Evolutionary conservation across 2,113 vertebrate species (phyloP).

Genomic region (Cynocephalus volans): DNA sequence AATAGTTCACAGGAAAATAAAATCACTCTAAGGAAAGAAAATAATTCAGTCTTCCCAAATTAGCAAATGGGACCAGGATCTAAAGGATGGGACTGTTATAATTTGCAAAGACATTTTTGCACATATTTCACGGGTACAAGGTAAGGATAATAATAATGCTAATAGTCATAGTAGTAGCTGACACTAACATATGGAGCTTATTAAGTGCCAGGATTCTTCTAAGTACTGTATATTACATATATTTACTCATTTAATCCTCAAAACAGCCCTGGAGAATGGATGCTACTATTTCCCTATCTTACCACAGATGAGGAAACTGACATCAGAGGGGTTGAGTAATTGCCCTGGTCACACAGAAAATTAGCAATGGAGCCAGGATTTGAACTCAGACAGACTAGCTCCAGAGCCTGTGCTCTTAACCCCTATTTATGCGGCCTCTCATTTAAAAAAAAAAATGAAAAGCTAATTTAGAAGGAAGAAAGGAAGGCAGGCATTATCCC

Average conservation of each 20-base stretch:
- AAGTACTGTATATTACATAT: neutral
- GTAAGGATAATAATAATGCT: constrained; percentile 56
- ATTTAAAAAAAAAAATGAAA: neutral
- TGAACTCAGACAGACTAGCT: constrained; percentile 3
- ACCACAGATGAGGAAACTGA: constrained; percentile 51
- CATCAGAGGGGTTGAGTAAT: constrained; percentile 24
- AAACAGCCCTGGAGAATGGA: neutral
- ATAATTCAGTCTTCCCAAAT: constrained; percentile 57
- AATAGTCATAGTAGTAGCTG: neutral
- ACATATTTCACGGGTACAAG: constrained; percentile 39
- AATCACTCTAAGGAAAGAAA: constrained; percentile 55
- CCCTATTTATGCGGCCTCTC: neutral
- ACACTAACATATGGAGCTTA: neutral
- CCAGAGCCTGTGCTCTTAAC: constrained; percentile 3
- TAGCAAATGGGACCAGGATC: neutral
- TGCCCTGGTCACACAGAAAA: neutral
- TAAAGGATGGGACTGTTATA: constrained; percentile 34
- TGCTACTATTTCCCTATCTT: constrained; percentile 50
- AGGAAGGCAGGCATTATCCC: neutral
- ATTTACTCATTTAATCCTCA: constrained; percentile 61
- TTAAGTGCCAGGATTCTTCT: constrained; percentile 12
- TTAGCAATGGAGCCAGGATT: neutral
- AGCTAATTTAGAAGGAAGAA: no score
- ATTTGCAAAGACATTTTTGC: constrained; percentile 19
- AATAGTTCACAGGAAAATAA: constrained; percentile 62